A percentile compares a stretch with the other conserved stretches of the same genome.
Conservation (phyloP, 2,113 vertebrate genomes). For the Zingel zingel region DNA sequence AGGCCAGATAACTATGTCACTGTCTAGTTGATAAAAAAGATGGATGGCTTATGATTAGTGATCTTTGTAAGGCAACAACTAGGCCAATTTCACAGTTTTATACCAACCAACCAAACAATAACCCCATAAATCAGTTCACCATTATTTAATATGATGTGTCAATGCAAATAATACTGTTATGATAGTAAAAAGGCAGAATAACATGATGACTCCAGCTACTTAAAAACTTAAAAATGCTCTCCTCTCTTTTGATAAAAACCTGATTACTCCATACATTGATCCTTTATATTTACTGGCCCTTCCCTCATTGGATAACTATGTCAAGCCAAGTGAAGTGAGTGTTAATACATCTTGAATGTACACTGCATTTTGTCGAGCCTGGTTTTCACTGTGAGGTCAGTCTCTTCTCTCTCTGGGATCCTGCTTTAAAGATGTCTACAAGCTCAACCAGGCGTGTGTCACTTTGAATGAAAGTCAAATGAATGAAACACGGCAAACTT, state of each 20-base stretch:
- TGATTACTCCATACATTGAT: background rate
- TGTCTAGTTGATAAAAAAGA: background rate
- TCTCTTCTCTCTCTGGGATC: background rate
- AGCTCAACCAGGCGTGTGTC: background rate
- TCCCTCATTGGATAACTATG: background rate
- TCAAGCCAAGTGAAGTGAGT: conserved; percentile 13
- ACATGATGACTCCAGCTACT: background rate
- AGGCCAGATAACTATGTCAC: background rate
- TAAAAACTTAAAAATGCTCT: background rate
- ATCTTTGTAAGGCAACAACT: background rate
- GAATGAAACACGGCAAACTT: background rate
- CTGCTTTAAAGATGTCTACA: conserved; percentile 11
- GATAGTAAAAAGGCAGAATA: background rate
- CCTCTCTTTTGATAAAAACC: background rate
- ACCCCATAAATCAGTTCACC: background rate
- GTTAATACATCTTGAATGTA: background rate
- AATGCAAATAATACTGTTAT: background rate
- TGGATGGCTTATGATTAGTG: background rate
- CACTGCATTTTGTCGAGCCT: background rate
- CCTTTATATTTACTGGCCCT: background rate
- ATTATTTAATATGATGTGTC: background rate
- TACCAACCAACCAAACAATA: background rate
- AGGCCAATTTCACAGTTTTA: background rate
- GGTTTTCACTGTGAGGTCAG: conserved; percentile 7
- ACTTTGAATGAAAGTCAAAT: conserved; percentile 35